Conservation (phyloP, 92 coral and sea anemone genomes). For the Porites lobata region DNA sequence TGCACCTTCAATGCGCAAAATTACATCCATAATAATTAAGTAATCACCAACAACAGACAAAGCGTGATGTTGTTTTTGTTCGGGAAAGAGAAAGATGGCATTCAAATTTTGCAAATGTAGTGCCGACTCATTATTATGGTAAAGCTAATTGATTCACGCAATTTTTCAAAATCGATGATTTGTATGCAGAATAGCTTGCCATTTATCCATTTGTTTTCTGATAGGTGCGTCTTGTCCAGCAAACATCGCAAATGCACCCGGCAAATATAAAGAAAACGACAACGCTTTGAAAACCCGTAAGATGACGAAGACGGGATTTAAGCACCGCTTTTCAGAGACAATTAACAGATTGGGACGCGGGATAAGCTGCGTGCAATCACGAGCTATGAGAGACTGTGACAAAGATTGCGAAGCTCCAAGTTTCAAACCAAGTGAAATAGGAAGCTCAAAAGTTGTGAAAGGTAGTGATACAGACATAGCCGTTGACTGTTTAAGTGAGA, state of each 20-base stretch:
- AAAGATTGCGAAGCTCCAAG: not conserved
- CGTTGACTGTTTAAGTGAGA: not conserved
- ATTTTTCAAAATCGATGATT: slow-evolving; percentile 11
- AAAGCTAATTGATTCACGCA: slow-evolving; percentile 38
- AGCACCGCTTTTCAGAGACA: slow-evolving; percentile 23
- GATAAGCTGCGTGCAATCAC: slow-evolving; percentile 20
- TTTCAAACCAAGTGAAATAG: not conserved
- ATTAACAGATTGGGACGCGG: slow-evolving; percentile 17
- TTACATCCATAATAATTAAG: not conserved
- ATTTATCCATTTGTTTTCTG: slow-evolving; percentile 4
- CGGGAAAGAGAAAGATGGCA: not conserved
- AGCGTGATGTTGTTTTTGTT: not conserved
- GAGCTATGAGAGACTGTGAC: not conserved
- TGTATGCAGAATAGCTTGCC: not conserved
- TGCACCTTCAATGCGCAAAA: not conserved
- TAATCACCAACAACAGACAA: not conserved
- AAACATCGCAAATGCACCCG: not conserved
- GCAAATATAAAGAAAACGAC: not conserved
- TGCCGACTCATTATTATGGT: slow-evolving; percentile 3
- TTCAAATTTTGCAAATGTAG: slow-evolving; percentile 8
- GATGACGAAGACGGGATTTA: slow-evolving; percentile 30
- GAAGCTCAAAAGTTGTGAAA: not conserved
- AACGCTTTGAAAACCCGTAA: not conserved
- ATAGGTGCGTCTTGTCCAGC: not conserved
- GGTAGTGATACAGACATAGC: not conserved